Conservation (phyloP, 2,888 invertebrate species). For the Electrophaes corylata region DNA sequence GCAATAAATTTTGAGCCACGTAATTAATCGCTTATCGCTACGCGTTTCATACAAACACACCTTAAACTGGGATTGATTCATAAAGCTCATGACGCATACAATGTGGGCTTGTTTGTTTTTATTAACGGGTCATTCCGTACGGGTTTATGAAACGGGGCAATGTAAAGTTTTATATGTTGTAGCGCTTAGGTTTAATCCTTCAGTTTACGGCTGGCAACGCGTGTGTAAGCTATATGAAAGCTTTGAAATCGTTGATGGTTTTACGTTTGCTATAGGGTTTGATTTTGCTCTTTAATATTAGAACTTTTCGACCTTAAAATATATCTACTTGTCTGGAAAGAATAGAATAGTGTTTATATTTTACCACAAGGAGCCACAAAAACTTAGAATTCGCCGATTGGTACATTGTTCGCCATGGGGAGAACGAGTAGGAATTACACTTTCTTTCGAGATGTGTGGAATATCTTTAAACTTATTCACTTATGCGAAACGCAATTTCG, state of each 20-base stretch:
- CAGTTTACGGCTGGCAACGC: slow-evolving; percentile 7
- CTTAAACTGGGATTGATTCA: slow-evolving; percentile 36
- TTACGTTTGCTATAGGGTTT: neutral
- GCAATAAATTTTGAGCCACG: neutral
- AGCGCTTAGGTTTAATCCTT: neutral
- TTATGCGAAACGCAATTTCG: no score
- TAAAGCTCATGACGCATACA: slow-evolving; percentile 43
- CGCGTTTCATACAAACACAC: neutral
- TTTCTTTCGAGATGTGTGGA: no score
- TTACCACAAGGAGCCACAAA: no score
- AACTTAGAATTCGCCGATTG: no score
- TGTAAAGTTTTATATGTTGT: neutral
- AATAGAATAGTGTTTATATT: neutral
- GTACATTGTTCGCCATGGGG: no score
- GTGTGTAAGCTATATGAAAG: neutral
- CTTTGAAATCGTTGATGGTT: neutral
- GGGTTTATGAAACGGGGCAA: slow-evolving; percentile 7
- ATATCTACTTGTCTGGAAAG: neutral
- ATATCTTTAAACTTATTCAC: no score
- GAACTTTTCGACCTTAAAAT: neutral
- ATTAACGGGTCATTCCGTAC: slow-evolving; percentile 14
- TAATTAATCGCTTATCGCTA: slow-evolving; percentile 1
- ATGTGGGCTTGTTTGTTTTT: slow-evolving; percentile 38
- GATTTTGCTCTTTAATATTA: neutral
- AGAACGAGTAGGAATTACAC: no score